phyloP scores from a whole-genome alignment of 2,797 vertebrate genomes.

The Podargus strigoides region DNA sequence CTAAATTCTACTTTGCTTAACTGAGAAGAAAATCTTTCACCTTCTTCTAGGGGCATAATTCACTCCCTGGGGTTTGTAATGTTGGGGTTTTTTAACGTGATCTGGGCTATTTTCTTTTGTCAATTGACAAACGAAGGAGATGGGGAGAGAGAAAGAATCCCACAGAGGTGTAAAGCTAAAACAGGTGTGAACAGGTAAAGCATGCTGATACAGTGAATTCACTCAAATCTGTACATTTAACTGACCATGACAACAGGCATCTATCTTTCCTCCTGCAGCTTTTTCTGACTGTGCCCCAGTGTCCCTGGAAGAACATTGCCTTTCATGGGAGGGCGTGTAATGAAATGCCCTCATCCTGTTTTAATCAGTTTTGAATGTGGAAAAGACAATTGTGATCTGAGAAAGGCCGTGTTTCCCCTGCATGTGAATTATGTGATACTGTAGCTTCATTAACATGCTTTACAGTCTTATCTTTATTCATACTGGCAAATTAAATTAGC shows the following conservation, averaged over 20 bases:
- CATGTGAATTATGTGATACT: slow-evolving; percentile 42
- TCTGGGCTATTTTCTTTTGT: not conserved
- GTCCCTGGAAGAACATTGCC: not conserved
- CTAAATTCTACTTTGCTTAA: not conserved
- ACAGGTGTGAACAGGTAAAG: not conserved
- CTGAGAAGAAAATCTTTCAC: not conserved
- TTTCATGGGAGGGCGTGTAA: slow-evolving; percentile 5
- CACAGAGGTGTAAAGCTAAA: not conserved
- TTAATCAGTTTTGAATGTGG: slow-evolving; percentile 13
- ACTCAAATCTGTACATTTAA: not conserved
- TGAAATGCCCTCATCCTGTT: slow-evolving; percentile 22
- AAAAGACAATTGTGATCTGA: not conserved
- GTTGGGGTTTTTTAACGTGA: no score
- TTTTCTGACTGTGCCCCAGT: not conserved
- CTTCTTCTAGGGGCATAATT: not conserved
- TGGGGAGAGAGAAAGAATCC: not conserved
- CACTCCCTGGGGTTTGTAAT: not conserved
- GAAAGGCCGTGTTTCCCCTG: slow-evolving; percentile 7
- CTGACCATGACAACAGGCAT: not conserved
- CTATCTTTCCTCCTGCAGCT: not conserved
- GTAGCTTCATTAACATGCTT: slow-evolving; percentile 50
- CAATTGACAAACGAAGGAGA: not conserved
- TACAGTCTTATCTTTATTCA: slow-evolving; percentile 67
- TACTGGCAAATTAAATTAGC: slow-evolving; percentile 74
- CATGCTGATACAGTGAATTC: not conserved